Base-by-base conservation (phyloP, 2,797 vertebrate genomes). In the Morus bassanus region DNA sequence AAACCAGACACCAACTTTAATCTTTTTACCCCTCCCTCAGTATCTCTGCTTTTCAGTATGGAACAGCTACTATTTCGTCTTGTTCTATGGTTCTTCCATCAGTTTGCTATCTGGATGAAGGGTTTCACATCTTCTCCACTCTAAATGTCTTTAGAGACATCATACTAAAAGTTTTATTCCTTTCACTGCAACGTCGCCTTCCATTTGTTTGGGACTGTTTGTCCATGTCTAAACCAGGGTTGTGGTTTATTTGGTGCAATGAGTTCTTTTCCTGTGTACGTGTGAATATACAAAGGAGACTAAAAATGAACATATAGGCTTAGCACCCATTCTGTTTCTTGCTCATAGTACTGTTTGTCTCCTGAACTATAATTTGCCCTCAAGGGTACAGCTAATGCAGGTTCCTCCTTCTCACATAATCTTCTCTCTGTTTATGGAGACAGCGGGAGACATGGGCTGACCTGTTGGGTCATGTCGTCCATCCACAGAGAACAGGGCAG, bases 1-100 rank as follows among this genome's bases (percentile, higher is more conserved):
- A 92, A 96, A 90, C 68, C 91, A 95, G 86, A 64, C 82, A 79
- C 56, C 2, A 15, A 63, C 56, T 81, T 93, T 65, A 95, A 94
- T 89, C 72, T 75, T 93, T 96, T 91, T 91, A 88, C 78, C 27
- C 3, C 18, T 88, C 22, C 46, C 19, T 74, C 50, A 41, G 48
- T 39, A 67, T 72, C 46, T 87, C 77, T 76, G 46, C 72, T 91
- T 95, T 68, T 81, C 69, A 60, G 57, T 31, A 41, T 67, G 59
- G 27, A 86, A 37, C 65, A 91, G 65, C 63, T 56, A n/a, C 68
- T 74, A 50, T 85, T 95, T 87, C 59, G 75, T 83, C 31, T 61
- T 60, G 39, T 91, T 76, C 33, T 61, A 8, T 64, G 53, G 37
- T 59, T 85, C 75, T 96, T 80, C 81, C 82, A 60, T 77, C 72